phyloP scores from a whole-genome alignment of 2,113 vertebrate genomes.

The Brachyistius frenatus region DNA sequence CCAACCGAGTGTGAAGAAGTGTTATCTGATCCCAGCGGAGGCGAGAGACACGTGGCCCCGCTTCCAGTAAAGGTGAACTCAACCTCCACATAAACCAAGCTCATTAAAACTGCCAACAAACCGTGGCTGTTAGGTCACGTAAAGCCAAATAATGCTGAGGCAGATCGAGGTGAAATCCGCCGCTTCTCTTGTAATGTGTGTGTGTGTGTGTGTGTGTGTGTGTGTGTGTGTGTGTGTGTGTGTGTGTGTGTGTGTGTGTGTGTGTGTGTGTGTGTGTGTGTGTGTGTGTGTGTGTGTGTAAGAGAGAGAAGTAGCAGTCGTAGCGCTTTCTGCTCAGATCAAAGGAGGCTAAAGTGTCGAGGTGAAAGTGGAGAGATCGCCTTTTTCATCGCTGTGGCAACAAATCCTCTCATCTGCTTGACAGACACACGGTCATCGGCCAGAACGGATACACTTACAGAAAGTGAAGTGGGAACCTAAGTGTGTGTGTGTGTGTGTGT shows the following conservation, averaged over 20 bases:
- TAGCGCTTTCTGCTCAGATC: slow-evolving; percentile 47
- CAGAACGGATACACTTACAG: slow-evolving; percentile 48
- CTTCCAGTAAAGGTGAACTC: slow-evolving; percentile 72
- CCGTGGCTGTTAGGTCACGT: slow-evolving; percentile 77
- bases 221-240: neutral
- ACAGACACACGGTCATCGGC: slow-evolving; percentile 43
- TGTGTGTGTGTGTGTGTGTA: neutral
- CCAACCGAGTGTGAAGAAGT: slow-evolving; percentile 24
- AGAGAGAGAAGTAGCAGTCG: slow-evolving; percentile 41
- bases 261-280: neutral
- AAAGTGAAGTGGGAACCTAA: slow-evolving; percentile 28
- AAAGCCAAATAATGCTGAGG: slow-evolving; percentile 77
- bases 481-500: neutral
- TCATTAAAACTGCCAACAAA: slow-evolving; percentile 85
- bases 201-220: neutral
- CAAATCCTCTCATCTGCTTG: slow-evolving; percentile 68
- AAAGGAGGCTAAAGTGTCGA: slow-evolving; percentile 53
- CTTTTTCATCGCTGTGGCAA: slow-evolving; percentile 61
- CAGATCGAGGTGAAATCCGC: slow-evolving; percentile 40
- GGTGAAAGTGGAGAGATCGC: slow-evolving; percentile 68
- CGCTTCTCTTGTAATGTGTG: neutral
- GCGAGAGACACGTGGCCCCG: slow-evolving; percentile 71
- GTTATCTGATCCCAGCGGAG: slow-evolving; percentile 70
- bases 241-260: neutral
- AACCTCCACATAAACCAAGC: slow-evolving; percentile 71